phyloP scores from a whole-genome alignment of 2,797 vertebrate species.

The Pristis pectinata region DNA sequence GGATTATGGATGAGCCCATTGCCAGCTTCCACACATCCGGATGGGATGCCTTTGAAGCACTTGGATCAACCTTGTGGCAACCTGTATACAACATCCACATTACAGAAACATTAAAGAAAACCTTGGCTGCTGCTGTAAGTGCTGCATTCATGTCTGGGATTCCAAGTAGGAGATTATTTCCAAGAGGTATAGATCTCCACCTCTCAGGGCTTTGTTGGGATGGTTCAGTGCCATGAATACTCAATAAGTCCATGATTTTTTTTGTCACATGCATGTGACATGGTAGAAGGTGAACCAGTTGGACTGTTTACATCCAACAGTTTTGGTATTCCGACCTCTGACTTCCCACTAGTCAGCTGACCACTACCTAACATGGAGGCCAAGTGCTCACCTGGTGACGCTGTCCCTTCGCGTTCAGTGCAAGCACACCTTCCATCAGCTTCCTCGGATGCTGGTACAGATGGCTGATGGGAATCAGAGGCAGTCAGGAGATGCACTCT shows the following conservation, averaged over 20 bases:
- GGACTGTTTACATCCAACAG: neutral
- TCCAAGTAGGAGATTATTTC: neutral
- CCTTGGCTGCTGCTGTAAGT: neutral
- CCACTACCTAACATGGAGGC: neutral
- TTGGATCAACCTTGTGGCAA: neutral
- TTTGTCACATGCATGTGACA: neutral
- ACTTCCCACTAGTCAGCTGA: neutral
- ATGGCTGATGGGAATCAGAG: neutral
- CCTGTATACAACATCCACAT: neutral
- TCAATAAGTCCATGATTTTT: neutral
- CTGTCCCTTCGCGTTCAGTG: neutral
- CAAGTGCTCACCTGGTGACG: neutral
- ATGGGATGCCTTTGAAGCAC: neutral
- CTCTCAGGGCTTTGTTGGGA: neutral
- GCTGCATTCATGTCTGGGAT: neutral
- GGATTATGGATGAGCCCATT: neutral
- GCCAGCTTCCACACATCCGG: neutral
- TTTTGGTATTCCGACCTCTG: neutral
- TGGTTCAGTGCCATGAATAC: neutral
- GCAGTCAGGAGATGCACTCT: neutral
- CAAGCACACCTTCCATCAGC: neutral
- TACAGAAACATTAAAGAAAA: neutral
- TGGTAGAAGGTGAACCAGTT: neutral
- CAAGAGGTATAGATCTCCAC: neutral
- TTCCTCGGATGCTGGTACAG: neutral